A percentile compares a stretch with the other conserved stretches of the same genome.
phyloP scores from a whole-genome alignment of 2,797 vertebrate species.

The Danionella dracula region DNA sequence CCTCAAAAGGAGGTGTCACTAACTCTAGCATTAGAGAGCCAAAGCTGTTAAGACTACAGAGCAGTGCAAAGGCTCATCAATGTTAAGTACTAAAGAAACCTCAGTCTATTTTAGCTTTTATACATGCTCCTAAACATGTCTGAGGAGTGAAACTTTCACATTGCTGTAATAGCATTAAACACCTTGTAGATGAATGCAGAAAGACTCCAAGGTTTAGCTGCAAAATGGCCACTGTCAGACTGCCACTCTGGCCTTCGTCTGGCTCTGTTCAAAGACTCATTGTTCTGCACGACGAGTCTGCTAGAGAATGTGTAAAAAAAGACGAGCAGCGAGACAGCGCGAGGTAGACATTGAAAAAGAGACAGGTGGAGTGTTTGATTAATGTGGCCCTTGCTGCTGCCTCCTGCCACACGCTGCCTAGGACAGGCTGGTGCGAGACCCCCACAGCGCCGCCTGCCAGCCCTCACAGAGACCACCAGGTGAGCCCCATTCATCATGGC shows the following conservation, averaged over 20 bases:
- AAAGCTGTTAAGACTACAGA: constrained; percentile 37
- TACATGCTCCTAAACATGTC: constrained; percentile 52
- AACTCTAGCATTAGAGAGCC: constrained; percentile 42
- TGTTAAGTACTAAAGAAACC: constrained; percentile 68
- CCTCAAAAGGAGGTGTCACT: constrained; percentile 40
- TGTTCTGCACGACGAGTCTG: constrained; percentile 42
- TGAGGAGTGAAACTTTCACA: constrained; percentile 49
- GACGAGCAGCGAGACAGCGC: constrained; percentile 52
- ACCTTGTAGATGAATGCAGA: constrained; percentile 25
- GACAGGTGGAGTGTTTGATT: constrained; percentile 70
- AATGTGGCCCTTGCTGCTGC: constrained; percentile 54
- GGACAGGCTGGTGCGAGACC: constrained; percentile 50
- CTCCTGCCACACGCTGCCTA: constrained; percentile 49
- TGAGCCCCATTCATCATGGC: constrained; percentile 68
- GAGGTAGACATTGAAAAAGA: constrained; percentile 49
- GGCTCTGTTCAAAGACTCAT: constrained; percentile 41
- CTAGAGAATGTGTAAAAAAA: constrained; percentile 47
- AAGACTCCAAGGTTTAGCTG: constrained; percentile 26
- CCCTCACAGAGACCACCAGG: constrained; percentile 63
- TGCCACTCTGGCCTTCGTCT: constrained; percentile 13
- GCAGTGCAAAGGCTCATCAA: constrained; percentile 46
- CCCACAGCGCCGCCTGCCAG: constrained; percentile 57
- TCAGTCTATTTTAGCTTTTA: constrained; percentile 56
- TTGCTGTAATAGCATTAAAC: constrained; percentile 63
- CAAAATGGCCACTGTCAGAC: constrained; percentile 42